phyloP scores from a whole-genome alignment of 2,113 vertebrate genomes.

The Mionectes macconnelli region DNA sequence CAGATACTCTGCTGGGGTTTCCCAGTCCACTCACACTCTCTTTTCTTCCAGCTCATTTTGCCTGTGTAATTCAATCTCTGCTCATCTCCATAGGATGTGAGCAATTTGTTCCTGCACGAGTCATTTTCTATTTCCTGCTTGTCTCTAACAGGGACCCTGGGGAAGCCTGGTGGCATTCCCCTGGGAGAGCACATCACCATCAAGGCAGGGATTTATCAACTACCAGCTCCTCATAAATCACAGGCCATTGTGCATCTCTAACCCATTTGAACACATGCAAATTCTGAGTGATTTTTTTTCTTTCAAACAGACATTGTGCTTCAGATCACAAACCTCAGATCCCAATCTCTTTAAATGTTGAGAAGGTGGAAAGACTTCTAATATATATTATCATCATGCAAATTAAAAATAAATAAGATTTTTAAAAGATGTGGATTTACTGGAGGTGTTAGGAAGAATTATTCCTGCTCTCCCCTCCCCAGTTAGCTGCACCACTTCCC shows the following conservation, averaged over 20 bases:
- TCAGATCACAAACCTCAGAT: background rate
- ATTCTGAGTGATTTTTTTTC: background rate
- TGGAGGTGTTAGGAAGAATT: background rate
- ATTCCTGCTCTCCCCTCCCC: background rate
- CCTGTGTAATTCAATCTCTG: slow-evolving; percentile 20
- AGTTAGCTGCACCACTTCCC: background rate
- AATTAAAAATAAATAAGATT: background rate
- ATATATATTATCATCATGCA: background rate
- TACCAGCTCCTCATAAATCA: background rate
- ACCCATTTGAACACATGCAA: background rate
- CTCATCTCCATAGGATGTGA: slow-evolving; percentile 21
- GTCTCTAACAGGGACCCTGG: background rate
- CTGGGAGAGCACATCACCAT: background rate
- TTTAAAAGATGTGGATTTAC: background rate
- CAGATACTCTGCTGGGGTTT: background rate
- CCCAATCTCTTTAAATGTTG: background rate
- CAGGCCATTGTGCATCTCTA: background rate
- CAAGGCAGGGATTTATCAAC: background rate
- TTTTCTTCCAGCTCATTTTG: background rate
- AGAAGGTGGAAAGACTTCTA: background rate
- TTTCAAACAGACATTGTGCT: background rate
- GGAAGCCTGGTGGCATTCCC: slow-evolving; percentile 39
- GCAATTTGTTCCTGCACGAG: slow-evolving; percentile 32
- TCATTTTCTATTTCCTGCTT: slow-evolving; percentile 47
- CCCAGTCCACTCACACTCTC: slow-evolving; percentile 12